Conservation (phyloP, 2,888 invertebrate species). For the Drosophila mettleri region DNA sequence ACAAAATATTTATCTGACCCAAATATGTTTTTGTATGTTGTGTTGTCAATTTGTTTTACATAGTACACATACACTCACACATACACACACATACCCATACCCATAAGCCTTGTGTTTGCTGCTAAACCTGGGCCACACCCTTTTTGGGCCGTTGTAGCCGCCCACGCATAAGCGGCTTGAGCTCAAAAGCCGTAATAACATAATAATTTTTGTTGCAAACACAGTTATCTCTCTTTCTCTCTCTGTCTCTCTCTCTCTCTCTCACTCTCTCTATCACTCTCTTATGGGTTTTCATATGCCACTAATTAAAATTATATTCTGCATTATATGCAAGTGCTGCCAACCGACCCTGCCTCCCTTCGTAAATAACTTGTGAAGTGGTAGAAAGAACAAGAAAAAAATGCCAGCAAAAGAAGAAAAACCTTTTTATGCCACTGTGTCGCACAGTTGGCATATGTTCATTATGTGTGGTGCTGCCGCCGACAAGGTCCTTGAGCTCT, state of each 20-base stretch:
- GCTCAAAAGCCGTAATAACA: constrained; percentile 74
- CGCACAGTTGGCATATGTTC: constrained; percentile 65
- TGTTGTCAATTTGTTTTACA: constrained; percentile 17
- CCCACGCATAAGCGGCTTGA: constrained; percentile 61
- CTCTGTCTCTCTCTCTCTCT: constrained; percentile 3
- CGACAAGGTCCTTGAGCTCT: constrained; percentile 69
- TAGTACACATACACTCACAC: not conserved
- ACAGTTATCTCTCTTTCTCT: constrained; percentile 20
- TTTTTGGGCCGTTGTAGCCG: constrained; percentile 21
- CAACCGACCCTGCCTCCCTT: no score
- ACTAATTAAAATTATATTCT: constrained; percentile 73
- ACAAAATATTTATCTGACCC: constrained; percentile 11
- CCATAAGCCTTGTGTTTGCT: constrained; percentile 3
- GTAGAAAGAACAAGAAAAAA: constrained; percentile 19
- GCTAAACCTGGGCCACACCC: constrained; percentile 19
- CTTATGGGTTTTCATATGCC: constrained; percentile 60
- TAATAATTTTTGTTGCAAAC: constrained; percentile 56
- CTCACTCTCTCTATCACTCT: constrained; percentile 12
- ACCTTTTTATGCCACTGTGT: constrained; percentile 76
- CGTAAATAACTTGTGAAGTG: constrained; percentile 45
- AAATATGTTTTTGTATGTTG: constrained; percentile 16
- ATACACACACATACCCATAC: not conserved
- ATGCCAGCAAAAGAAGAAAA: constrained; percentile 6
- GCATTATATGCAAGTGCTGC: constrained; percentile 44
- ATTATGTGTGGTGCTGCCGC: constrained; percentile 65